Evolutionary conservation across 2,113 vertebrate genomes (phyloP), one percentile per base, ranked within the genome.

Genomic region (Pollimyrus isidori): DNA sequence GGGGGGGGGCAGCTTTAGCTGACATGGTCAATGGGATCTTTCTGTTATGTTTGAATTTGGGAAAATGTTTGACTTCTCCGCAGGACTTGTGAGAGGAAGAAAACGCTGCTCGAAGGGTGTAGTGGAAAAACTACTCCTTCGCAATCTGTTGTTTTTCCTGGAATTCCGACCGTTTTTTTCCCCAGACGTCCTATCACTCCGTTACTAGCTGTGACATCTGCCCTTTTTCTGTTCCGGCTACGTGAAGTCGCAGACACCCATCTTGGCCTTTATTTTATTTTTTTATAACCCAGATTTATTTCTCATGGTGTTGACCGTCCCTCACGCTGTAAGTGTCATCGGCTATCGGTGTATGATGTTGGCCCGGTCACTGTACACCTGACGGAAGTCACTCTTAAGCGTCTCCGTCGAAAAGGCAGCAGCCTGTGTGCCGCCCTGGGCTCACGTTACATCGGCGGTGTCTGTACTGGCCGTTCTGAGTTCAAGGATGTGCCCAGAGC

Each of bases 21-120:
- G 56, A 69, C 39, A 39, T 89, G 23, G 85, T 56, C 62, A 86
- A 3, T 26, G 13, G 48, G 80, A 82, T 89, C 46, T 65, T 83
- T 90, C 52, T 73, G 69, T 89, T 82, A 84, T 82, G 87, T 56
- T 88, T 89, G 42, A 73, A 87, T 30, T 69, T 35, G 88, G 23
- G 58, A 46, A 87, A 65, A 87, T 46, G 35, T 62, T 87, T 42
- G 3, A n/a, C 56, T 87, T 87, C 39, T 45, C 87, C 7, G 9
- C 56, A 87, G 26, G 49, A 42, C 53, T 62, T 45, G 35, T 5
- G n/a, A 62, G 86, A 87, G 11, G 9, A 46, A 84, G 45, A 86
- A 86, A 62, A 21, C 48, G 58, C 3, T 48, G 42, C 13, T 88
- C 9, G 11, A n/a, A 7, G 7, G 52, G 21, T 48, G 86, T 21